These are phyloP conservation scores for Phymastichus coffea DNA, from an alignment of 1,140 invertebrate genomes.

Conservation along the genomic window DNA sequence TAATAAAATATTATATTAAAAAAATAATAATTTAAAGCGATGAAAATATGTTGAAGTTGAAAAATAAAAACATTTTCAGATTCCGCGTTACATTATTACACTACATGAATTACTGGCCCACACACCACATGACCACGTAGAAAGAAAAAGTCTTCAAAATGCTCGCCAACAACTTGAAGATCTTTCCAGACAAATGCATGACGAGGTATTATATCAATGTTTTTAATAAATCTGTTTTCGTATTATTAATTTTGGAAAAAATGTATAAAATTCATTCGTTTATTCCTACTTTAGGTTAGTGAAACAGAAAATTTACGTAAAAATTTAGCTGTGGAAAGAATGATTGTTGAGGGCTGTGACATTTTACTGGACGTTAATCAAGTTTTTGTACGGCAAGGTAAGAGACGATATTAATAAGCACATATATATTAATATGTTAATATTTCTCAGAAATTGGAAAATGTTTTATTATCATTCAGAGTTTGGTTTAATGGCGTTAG, in stretches of 20 bases:
- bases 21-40: no score
- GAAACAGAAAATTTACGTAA: slow-evolving; percentile 93
- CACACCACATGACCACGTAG: slow-evolving; percentile 93
- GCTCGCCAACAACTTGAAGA: slow-evolving; percentile 87
- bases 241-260: background rate
- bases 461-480: background rate
- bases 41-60: no score
- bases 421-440: background rate
- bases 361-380: slow-evolving; percentile 93
- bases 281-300: slow-evolving; percentile 70
- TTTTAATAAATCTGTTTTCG: background rate
- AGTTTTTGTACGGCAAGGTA: slow-evolving; percentile 84
- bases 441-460: background rate
- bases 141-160: slow-evolving; percentile 84
- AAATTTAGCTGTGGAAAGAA: slow-evolving; percentile 89
- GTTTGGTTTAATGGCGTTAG: background rate
- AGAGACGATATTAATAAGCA: no score
- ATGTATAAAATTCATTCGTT: background rate
- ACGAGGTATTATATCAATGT: slow-evolving; percentile 64
- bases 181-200: slow-evolving; percentile 80
- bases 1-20: no score
- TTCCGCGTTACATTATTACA: slow-evolving; percentile 90
- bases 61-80: no score
- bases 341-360: slow-evolving; percentile 95
- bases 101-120: slow-evolving; percentile 89